A percentile compares a stretch with the other conserved stretches of the same genome.
These are phyloP conservation scores for Julus scandinavius DNA, from an alignment of 2,888 invertebrate genomes.

Conservation along the genomic window DNA sequence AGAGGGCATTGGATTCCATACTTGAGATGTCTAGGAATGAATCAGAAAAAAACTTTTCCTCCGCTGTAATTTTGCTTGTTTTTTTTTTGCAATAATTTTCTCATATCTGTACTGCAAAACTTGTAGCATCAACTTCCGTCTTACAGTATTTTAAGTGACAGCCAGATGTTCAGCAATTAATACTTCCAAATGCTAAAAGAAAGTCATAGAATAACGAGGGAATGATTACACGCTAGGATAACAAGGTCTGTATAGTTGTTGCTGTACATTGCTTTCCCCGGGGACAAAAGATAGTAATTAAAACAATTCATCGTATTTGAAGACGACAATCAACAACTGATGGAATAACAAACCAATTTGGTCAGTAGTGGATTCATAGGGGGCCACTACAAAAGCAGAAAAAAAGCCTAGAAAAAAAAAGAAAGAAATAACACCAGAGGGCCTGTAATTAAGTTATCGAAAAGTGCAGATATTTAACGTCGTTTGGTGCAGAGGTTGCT, in stretches of 20 bases:
- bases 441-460: slow-evolving; percentile 12
- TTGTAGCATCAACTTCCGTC: too few species aligned
- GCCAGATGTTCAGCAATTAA: neutral
- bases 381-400: slow-evolving; percentile 18
- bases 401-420: neutral
- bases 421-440: neutral
- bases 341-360: slow-evolving; percentile 42
- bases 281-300: slow-evolving; percentile 15
- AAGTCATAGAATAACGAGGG: slow-evolving; percentile 3
- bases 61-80: too few species aligned
- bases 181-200: neutral
- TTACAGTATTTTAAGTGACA: neutral
- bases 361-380: neutral
- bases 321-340: slow-evolving; percentile 39
- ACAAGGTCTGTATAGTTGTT: neutral
- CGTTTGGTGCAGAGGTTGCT: slow-evolving; percentile 34
- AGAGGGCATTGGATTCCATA: too few species aligned
- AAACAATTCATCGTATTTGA: slow-evolving; percentile 42
- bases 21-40: too few species aligned
- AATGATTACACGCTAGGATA: slow-evolving; percentile 4
- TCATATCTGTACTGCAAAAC: too few species aligned
- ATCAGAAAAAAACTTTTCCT: too few species aligned
- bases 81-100: too few species aligned
- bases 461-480: slow-evolving; percentile 37
- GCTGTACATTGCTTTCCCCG: neutral